These are phyloP conservation scores for Montipora efflorescens DNA, from an alignment of 64 coral and sea anemone species.

Conservation along the genomic window DNA sequence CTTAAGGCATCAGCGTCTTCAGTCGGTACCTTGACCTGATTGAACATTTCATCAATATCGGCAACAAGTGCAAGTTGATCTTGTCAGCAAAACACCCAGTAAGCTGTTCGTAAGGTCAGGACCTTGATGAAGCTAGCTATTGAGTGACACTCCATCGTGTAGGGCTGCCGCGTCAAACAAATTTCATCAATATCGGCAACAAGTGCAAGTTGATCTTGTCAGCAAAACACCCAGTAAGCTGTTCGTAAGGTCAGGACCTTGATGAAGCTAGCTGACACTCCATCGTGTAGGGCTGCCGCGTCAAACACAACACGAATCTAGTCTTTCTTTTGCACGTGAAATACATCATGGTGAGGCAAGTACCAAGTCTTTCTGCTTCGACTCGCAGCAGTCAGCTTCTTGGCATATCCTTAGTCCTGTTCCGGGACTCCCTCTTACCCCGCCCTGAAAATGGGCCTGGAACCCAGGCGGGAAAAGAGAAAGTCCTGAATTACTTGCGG, in stretches of 20 bases:
- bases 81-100: slow-evolving; percentile 67
- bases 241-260: slow-evolving; percentile 70
- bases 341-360: slow-evolving; percentile 62
- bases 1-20: slow-evolving; percentile 62
- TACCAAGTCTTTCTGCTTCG: slow-evolving; percentile 29
- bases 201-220: slow-evolving; percentile 46
- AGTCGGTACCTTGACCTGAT: slow-evolving; percentile 57
- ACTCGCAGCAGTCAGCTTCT: background rate
- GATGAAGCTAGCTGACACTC: slow-evolving; percentile 37
- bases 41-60: background rate
- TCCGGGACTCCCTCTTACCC: too few relatives aligned
- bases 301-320: slow-evolving; percentile 60
- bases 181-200: slow-evolving; percentile 28
- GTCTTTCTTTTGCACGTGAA: slow-evolving; percentile 44
- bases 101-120: slow-evolving; percentile 72
- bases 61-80: slow-evolving; percentile 47
- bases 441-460: too few relatives aligned
- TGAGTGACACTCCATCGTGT: slow-evolving; percentile 9
- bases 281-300: background rate
- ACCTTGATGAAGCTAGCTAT: slow-evolving; percentile 56
- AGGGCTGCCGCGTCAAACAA: slow-evolving; percentile 52
- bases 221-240: slow-evolving; percentile 67
- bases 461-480: too few relatives aligned
- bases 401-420: slow-evolving; percentile 22
- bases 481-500: too few relatives aligned